A percentile compares a stretch with the other conserved stretches of the same genome.
phyloP scores from a whole-genome alignment of 2,888 invertebrate species.

The Morpho deidamia region DNA sequence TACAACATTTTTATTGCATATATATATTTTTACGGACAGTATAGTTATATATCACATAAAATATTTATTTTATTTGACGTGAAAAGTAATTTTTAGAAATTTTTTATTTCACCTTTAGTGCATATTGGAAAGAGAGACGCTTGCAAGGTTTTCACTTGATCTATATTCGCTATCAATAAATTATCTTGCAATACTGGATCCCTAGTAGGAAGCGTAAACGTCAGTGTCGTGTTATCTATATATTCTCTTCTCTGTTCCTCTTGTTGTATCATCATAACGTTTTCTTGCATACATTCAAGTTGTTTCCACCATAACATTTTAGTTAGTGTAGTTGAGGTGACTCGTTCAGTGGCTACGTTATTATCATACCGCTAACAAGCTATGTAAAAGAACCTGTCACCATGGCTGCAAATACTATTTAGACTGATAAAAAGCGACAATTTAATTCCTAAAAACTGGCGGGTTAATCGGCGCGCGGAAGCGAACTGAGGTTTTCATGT shows the following conservation, averaged over 20 bases:
- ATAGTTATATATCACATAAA: too few relatives aligned
- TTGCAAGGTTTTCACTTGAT: conserved; percentile 82
- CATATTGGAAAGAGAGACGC: conserved; percentile 82
- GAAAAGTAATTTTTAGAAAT: too few relatives aligned
- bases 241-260: conserved; percentile 59
- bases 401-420: conserved; percentile 58
- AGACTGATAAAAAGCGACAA: conserved; percentile 34
- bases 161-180: conserved; percentile 60
- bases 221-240: conserved; percentile 55
- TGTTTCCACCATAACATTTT: conserved; percentile 77
- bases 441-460: conserved; percentile 40
- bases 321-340: conserved; percentile 2
- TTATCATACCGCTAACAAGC: conserved; percentile 32
- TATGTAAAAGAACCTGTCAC: conserved; percentile 45
- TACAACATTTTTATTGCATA: neutral
- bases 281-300: conserved; percentile 53
- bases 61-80: too few relatives aligned
- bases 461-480: conserved; percentile 54
- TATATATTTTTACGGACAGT: neutral
- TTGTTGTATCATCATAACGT: conserved; percentile 60
- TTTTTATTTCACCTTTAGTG: conserved; percentile 71
- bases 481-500: conserved; percentile 58
- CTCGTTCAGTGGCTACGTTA: neutral
- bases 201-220: conserved; percentile 53
- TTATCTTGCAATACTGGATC: conserved; percentile 61